Evolutionary conservation across 1,140 invertebrate genomes (phyloP).

Genomic region (Brachionus asplanchnoidis): DNA sequence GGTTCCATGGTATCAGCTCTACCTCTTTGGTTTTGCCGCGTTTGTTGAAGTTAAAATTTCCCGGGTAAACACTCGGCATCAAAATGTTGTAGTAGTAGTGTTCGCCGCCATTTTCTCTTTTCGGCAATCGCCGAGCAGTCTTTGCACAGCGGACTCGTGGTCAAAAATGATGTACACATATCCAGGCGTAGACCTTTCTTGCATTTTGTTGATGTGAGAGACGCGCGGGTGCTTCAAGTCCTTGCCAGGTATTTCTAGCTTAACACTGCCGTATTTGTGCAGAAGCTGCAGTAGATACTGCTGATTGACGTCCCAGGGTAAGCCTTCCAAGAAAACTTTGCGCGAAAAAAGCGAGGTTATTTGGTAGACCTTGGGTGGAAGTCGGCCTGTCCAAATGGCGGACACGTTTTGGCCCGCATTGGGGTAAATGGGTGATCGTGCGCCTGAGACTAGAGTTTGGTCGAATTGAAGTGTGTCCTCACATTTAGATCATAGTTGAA

Average conservation of each 20-base stretch:
- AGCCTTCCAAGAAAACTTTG: slow-evolving; percentile 87
- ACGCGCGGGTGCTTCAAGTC: slow-evolving; percentile 58
- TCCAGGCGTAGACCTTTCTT: slow-evolving; percentile 49
- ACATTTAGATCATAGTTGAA: slow-evolving; percentile 27
- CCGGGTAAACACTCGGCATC: neutral
- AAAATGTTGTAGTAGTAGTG: slow-evolving; percentile 82
- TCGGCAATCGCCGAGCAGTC: slow-evolving; percentile 74
- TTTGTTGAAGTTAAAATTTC: slow-evolving; percentile 6
- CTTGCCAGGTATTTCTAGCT: slow-evolving; percentile 90
- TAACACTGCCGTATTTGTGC: slow-evolving; percentile 68
- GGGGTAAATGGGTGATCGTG: neutral
- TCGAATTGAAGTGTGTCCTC: neutral
- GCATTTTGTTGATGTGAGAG: slow-evolving; percentile 43
- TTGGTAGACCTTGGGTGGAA: slow-evolving; percentile 67
- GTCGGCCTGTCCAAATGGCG: slow-evolving; percentile 75
- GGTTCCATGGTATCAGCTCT: slow-evolving; percentile 32
- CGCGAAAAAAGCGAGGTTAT: slow-evolving; percentile 59
- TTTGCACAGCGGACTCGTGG: slow-evolving; percentile 77
- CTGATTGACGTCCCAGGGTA: slow-evolving; percentile 93
- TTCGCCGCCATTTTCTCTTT: slow-evolving; percentile 64
- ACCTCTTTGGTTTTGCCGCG: slow-evolving; percentile 35
- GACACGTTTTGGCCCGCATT: neutral
- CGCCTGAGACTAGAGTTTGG: neutral
- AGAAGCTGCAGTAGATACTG: slow-evolving; percentile 64
- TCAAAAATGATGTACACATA: slow-evolving; percentile 93